Base-by-base conservation (phyloP, 2,797 vertebrate species). In the Masticophis lateralis region DNA sequence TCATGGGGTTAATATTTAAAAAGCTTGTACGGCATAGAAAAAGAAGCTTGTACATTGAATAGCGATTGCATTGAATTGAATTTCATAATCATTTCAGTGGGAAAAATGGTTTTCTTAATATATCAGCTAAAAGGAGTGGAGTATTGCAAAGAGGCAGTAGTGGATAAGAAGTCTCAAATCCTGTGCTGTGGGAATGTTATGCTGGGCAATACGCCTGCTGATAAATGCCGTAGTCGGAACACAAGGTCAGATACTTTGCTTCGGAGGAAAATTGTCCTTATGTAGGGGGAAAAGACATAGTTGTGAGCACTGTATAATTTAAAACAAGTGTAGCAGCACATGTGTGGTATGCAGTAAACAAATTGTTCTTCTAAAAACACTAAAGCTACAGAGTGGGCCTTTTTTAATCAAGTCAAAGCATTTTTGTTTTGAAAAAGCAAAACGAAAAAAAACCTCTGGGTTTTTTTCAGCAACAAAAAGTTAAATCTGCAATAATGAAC, bases 151-250 rank as follows among this genome's bases (percentile, higher is more conserved):
- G 69, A 88, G 88, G 12, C 47, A 63, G 25, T 88, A 32, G 63
- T 55, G 89, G 53, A 37, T 69, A 92, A 86, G 9, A 56, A 69
- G 53, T 56, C 20, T 86, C 66, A 88, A 18, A 20, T 43, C 59
- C 32, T 91, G 86, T 57, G 37, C 27, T 94, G 74, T 91, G 92
- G 87, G 90, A 94, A 91, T 93, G 51, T 89, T 94, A 43, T 92
- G 53, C 37, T 91, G 55, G 89, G 89, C 87, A 89, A 18, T 25
- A 43, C 18, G 86, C 92, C 91, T 66, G 90, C 86, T 91, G 53
- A 92, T 91, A 92, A 94, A 37, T 69, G 60, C 66, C 20, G 28
- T 74, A 55, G 28, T 92, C 25, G 13, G 94, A 92, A 94, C 74
- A 93, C 53, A 94, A 56, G 91, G 87, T 89, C 90, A 89, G 22